A percentile compares a stretch with the other conserved stretches of the same genome.
Conservation (phyloP, 2,888 invertebrate species). For the Pseudococcus jackbeardsleyi region DNA sequence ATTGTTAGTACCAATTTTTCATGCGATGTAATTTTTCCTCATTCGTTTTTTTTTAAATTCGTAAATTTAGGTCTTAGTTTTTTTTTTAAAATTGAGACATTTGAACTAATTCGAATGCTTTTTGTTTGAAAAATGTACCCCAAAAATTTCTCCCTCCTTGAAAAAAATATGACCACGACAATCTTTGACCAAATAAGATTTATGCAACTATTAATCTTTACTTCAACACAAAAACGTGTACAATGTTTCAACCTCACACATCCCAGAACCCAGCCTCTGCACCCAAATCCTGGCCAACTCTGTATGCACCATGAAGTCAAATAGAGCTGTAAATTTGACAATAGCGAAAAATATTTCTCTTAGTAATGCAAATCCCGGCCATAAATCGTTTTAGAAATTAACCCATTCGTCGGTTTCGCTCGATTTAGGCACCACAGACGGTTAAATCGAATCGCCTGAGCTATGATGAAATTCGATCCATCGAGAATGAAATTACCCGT, state of each 20-base stretch:
- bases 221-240: not conserved
- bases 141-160: too few relatives aligned
- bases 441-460: not conserved
- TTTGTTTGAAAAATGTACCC: too few relatives aligned
- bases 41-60: too few relatives aligned
- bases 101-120: too few relatives aligned
- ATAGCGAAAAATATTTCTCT: not conserved
- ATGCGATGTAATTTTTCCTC: too few relatives aligned
- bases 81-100: too few relatives aligned
- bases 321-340: constrained; percentile 7
- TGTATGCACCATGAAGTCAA: not conserved
- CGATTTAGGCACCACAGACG: not conserved
- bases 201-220: too few relatives aligned
- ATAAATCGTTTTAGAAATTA: not conserved
- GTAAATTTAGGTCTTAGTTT: too few relatives aligned
- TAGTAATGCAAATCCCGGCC: not conserved
- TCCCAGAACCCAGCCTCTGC: not conserved
- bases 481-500: not conserved
- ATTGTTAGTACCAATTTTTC: too few relatives aligned
- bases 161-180: too few relatives aligned
- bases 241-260: not conserved
- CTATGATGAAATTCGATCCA: not conserved
- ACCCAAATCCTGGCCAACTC: not conserved
- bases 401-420: not conserved
- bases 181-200: too few relatives aligned